Conservation (phyloP, 2,888 invertebrate genomes). For the Monopis laevigella region DNA sequence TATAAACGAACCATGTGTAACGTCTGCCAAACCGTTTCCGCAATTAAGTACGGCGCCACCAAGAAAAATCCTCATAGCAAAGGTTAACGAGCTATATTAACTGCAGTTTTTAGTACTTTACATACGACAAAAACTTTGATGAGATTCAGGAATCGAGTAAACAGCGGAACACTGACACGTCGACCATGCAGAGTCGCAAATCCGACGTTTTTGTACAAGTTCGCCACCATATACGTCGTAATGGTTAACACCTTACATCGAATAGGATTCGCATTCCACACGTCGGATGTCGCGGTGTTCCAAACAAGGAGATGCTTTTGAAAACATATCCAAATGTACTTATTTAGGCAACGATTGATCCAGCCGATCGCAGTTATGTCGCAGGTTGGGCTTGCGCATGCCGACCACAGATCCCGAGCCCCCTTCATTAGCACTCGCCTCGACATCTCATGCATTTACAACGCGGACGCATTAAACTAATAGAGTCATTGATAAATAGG, state of each 20-base stretch:
- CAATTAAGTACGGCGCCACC: constrained; percentile 35
- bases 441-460: not conserved
- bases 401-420: too few species aligned
- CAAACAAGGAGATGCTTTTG: too few species aligned
- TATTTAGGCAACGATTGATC: too few species aligned
- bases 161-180: constrained; percentile 14
- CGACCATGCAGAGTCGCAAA: not conserved
- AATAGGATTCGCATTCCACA: too few species aligned
- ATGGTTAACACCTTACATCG: constrained; percentile 4
- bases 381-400: too few species aligned
- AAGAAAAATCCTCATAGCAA: constrained; percentile 27
- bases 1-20: constrained; percentile 2
- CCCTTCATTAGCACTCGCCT: too few species aligned
- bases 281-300: too few species aligned
- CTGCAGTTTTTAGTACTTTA: constrained; percentile 34
- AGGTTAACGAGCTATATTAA: constrained; percentile 51
- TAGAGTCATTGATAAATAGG: not conserved
- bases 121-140: constrained; percentile 32
- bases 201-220: not conserved
- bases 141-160: constrained; percentile 29
- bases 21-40: constrained; percentile 33
- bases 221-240: not conserved
- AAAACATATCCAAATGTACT: too few species aligned
- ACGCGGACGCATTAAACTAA: too few species aligned
- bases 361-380: too few species aligned